A percentile compares a stretch with the other conserved stretches of the same genome.
Conservation (phyloP, 2,888 invertebrate species). For the Ornithoptera alexandrae region DNA sequence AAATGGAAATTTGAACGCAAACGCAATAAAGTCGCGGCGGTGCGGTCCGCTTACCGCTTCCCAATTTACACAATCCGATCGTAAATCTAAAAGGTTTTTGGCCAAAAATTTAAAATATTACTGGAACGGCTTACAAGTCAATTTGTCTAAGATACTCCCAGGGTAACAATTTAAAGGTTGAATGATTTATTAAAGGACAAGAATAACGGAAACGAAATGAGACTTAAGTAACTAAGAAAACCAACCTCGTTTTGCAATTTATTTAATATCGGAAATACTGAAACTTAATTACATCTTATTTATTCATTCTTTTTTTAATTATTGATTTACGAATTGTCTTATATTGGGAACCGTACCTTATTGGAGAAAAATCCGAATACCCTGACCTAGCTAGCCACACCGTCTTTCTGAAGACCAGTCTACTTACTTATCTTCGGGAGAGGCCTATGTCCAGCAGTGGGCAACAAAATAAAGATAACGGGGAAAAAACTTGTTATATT, state of each 20-base stretch:
- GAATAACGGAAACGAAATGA: constrained; percentile 9
- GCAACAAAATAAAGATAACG: no score
- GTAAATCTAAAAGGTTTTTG: constrained; percentile 64
- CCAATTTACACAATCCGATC: constrained; percentile 67
- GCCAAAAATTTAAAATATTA: constrained; percentile 66
- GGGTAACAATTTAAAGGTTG: constrained; percentile 55
- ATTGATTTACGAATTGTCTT: no score
- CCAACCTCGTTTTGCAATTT: neutral
- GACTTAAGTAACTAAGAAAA: constrained; percentile 3
- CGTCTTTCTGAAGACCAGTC: no score
- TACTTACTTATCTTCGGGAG: no score
- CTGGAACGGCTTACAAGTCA: constrained; percentile 43
- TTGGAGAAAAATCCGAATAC: no score
- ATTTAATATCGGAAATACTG: neutral
- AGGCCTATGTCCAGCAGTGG: no score
- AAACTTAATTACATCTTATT: no score
- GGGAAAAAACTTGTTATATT: no score
- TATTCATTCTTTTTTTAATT: no score
- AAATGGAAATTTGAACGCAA: neutral
- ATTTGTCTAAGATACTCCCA: constrained; percentile 42
- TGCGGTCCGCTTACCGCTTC: constrained; percentile 41
- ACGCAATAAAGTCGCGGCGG: constrained; percentile 17
- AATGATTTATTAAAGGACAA: constrained; percentile 48
- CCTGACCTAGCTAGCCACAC: no score
- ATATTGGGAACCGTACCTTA: no score